Evolutionary conservation across 2,113 vertebrate genomes (phyloP), one percentile per base, ranked within the genome.

Genomic region (Lamprotornis superbus): DNA sequence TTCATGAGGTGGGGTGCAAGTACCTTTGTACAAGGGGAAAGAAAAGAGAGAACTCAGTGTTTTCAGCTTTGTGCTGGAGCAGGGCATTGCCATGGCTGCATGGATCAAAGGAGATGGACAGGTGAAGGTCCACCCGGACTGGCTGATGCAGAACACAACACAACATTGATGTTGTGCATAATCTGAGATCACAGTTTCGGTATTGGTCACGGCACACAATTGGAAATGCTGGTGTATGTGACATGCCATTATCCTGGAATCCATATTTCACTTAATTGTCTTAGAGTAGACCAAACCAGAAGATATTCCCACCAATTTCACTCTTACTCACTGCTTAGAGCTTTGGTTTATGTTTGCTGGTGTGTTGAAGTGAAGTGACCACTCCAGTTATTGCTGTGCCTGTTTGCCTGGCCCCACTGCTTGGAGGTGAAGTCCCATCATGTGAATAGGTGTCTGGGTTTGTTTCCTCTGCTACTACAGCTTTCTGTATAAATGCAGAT

Each of bases 21-120:
- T 68, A 42, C 46, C 56, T 49, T 55, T 53, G 31, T 73, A 13
- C 33, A 25, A n/a, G 23, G 42, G 23, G 24, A 53, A 67, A 31
- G 28, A 60, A 33, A 82, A 60, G 47, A 39, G n/a, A 42, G 15
- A 67, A 19, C 2, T 6, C 0, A 0, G 4, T 35, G 47, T 49
- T 76, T 44, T 55, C 61, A 61, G 14, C 42, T 31, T 86, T 17
- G 9, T 71, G 47, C 47, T 42, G 61, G 31, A 44, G 56, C 21
- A 31, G 50, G 22, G 35, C 22, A 11, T 27, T 80, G 81, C 24
- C 1, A 0, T 22, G 37, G 40, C 47, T 42, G 57, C 5, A 3
- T 4, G 11, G 17, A 39, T 67, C 28, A 13, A 9, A 68, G 59
- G 44, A 73, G 28, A 25, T 15, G 28, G 52, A 17, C 15, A 6